phyloP scores from a whole-genome alignment of 2,797 vertebrate genomes.

The Malurus splendens region DNA sequence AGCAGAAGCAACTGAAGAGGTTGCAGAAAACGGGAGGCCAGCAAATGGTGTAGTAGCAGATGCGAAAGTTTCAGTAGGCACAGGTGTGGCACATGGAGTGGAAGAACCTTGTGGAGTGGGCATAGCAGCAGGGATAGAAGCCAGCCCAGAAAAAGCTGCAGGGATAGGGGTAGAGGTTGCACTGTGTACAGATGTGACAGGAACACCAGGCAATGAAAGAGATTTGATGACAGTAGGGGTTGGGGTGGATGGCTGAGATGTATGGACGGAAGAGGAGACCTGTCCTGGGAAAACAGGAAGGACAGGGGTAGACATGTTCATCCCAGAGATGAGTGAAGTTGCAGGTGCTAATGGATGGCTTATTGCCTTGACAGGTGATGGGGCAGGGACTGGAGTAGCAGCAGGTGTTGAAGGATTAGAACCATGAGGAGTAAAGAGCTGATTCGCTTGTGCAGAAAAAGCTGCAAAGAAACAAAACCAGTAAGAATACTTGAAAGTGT shows the following conservation, averaged over 20 bases:
- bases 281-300: conserved; percentile 80
- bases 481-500: conserved; percentile 46
- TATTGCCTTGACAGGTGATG: conserved; percentile 69
- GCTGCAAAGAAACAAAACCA: conserved; percentile 72
- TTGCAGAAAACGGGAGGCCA: conserved; percentile 74
- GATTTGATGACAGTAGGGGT: conserved; percentile 86
- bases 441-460: conserved; percentile 84
- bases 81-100: conserved; percentile 76
- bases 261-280: conserved; percentile 76
- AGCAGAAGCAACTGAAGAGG: conserved; percentile 57
- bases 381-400: conserved; percentile 67
- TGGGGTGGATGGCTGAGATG: conserved; percentile 74
- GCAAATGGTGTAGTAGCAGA: conserved; percentile 72
- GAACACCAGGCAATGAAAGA: conserved; percentile 69
- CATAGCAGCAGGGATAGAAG: conserved; percentile 72
- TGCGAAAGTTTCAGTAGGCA: conserved; percentile 71
- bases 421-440: conserved; percentile 85
- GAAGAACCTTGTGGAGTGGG: conserved; percentile 51
- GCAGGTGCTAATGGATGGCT: conserved; percentile 66
- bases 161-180: conserved; percentile 68
- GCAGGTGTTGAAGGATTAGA: conserved; percentile 83
- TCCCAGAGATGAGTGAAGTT: conserved; percentile 57
- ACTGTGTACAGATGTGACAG: conserved; percentile 60
- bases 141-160: conserved; percentile 83
- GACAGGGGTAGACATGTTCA: conserved; percentile 70